Conservation (phyloP, 1,140 invertebrate genomes). For the Ditylenchus dipsaci region DNA sequence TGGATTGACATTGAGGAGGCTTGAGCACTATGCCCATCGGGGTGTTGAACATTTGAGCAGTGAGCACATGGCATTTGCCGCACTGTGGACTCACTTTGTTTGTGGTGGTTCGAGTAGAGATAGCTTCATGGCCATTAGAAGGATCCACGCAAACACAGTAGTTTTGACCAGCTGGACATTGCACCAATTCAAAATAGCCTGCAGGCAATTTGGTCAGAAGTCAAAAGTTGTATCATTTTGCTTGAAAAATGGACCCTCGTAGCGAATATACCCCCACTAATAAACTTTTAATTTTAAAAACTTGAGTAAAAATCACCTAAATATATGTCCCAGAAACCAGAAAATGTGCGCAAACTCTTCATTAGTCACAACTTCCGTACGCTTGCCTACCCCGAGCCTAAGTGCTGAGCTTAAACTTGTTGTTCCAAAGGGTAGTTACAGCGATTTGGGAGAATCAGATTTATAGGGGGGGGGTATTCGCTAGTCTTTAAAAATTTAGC, state of each 20-base stretch:
- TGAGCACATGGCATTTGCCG: constrained; percentile 5
- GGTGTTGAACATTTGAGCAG: neutral
- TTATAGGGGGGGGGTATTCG: too few species aligned
- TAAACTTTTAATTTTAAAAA: neutral
- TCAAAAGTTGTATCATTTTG: neutral
- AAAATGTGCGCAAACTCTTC: too few species aligned
- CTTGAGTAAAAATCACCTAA: too few species aligned
- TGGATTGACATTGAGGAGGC: neutral
- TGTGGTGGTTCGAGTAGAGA: neutral
- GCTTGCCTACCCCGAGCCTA: too few species aligned
- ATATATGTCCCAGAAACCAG: too few species aligned
- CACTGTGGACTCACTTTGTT: neutral
- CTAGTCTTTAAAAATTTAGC: too few species aligned
- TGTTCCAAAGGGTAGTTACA: too few species aligned
- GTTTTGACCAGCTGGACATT: neutral
- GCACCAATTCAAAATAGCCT: constrained; percentile 10
- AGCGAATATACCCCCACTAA: neutral
- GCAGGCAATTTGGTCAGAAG: neutral
- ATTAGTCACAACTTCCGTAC: too few species aligned
- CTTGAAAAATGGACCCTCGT: neutral
- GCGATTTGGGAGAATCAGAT: too few species aligned
- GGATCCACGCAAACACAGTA: constrained; percentile 10
- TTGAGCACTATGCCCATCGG: too few species aligned
- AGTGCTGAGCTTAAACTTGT: too few species aligned
- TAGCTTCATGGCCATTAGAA: neutral